Evolutionary conservation across 2,113 vertebrate species (phyloP).

Genomic region (Calyptomena viridis): DNA sequence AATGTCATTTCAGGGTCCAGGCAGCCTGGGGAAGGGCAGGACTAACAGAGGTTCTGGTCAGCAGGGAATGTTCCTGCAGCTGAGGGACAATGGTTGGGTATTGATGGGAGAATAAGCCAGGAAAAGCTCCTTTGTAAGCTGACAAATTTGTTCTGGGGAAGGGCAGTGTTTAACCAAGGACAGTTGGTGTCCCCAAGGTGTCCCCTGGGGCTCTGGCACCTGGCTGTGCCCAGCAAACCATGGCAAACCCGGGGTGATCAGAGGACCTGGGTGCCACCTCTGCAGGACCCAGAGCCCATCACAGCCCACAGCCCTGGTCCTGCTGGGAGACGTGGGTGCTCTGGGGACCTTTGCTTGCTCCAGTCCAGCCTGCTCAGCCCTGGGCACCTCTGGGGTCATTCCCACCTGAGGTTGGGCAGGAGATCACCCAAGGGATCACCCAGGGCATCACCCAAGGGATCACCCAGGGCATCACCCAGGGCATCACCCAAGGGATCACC

Average conservation of each 20-base stretch:
- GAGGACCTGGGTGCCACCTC: not conserved
- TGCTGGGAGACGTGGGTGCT: accelerated
- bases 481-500: not conserved
- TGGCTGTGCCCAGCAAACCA: not conserved
- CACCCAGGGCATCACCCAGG: too few relatives aligned
- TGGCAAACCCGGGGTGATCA: not conserved
- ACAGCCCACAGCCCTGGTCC: not conserved
- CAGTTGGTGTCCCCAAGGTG: too few relatives aligned
- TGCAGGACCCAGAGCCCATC: not conserved
- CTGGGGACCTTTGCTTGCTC: not conserved
- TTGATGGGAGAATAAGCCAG: not conserved
- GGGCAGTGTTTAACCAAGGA: not conserved
- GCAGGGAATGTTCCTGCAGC: not conserved
- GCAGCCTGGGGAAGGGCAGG: not conserved
- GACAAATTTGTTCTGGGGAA: not conserved
- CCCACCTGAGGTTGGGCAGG: too few relatives aligned
- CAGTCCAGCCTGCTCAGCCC: too few relatives aligned
- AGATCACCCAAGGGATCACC: not conserved
- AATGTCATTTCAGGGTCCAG: not conserved
- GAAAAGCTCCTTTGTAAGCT: not conserved
- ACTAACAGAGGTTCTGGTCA: not conserved
- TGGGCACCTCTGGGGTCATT: not conserved
- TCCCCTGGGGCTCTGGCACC: not conserved
- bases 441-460: not conserved
- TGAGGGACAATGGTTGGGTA: accelerated